phyloP scores from a whole-genome alignment of 2,797 vertebrate species.

The Argyrosomus regius region DNA sequence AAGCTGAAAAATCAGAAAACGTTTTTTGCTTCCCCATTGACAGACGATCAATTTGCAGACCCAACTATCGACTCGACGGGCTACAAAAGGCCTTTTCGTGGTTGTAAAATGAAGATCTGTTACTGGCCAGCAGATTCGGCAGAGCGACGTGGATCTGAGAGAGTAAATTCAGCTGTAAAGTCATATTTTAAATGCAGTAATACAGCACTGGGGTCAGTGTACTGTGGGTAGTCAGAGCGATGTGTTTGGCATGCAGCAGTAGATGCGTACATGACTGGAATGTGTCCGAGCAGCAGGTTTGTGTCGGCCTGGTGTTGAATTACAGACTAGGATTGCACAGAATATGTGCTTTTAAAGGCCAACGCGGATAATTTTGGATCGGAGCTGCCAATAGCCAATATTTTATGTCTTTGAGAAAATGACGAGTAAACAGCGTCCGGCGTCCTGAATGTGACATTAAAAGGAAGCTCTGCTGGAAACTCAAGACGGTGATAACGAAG shows the following conservation, averaged over 20 bases:
- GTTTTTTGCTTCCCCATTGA: too few relatives aligned
- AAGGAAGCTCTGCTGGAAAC: neutral
- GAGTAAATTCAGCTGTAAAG: constrained; percentile 32
- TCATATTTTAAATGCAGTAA: constrained; percentile 59
- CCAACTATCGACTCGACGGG: neutral
- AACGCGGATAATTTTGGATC: constrained; percentile 55
- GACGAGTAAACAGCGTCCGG: constrained; percentile 15
- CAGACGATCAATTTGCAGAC: too few relatives aligned
- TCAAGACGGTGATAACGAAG: neutral
- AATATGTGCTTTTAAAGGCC: constrained; percentile 60
- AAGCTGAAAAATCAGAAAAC: too few relatives aligned
- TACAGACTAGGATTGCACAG: constrained; percentile 57
- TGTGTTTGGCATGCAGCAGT: constrained; percentile 69
- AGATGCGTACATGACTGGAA: constrained; percentile 72
- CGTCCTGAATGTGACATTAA: neutral
- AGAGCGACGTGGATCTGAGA: constrained; percentile 26
- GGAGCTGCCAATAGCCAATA: constrained; percentile 44
- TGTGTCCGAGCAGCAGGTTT: constrained; percentile 70
- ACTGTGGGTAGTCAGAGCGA: constrained; percentile 45
- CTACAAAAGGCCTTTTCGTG: neutral
- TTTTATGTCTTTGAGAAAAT: constrained; percentile 35
- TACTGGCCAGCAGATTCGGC: neutral
- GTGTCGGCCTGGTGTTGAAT: constrained; percentile 62
- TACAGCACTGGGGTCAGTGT: constrained; percentile 61
- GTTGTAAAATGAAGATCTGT: neutral